Percentiles rank a stretch among this genome's conserved stretches.
Evolutionary conservation across 2,888 invertebrate genomes (phyloP).

Genomic region (Troglohyphantes excavatus): DNA sequence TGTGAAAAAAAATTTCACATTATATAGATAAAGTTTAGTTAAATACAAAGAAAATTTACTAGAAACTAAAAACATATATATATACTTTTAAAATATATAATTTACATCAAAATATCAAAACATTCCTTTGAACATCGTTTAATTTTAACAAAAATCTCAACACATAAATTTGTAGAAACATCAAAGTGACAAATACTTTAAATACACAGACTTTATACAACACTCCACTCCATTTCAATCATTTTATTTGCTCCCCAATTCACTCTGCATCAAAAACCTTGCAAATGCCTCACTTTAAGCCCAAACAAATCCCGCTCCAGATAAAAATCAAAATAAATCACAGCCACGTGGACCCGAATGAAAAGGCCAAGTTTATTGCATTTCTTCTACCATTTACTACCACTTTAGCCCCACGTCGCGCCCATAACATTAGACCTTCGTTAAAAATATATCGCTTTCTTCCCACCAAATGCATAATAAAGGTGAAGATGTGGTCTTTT

Average conservation of each 20-base stretch:
- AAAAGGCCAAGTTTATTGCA: constrained; percentile 46
- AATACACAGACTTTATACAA: too few relatives aligned
- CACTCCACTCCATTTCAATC: too few relatives aligned
- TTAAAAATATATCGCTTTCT: constrained; percentile 64
- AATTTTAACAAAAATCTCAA: too few relatives aligned
- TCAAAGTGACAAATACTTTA: too few relatives aligned
- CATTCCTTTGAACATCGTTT: too few relatives aligned
- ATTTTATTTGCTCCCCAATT: neutral
- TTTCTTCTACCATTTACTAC: constrained; percentile 33
- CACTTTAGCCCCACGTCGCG: constrained; percentile 40
- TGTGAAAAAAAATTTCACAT: too few relatives aligned
- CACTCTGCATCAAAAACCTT: neutral
- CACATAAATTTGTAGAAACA: too few relatives aligned
- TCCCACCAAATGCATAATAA: constrained; percentile 51
- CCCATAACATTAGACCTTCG: constrained; percentile 51
- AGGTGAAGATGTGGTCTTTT: constrained; percentile 53
- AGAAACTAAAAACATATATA: too few relatives aligned
- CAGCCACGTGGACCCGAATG: neutral
- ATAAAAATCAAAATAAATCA: neutral
- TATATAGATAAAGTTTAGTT: too few relatives aligned
- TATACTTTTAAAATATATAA: too few relatives aligned
- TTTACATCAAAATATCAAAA: too few relatives aligned
- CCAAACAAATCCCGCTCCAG: neutral
- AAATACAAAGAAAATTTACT: too few relatives aligned
- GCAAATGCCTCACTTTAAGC: neutral